Percentiles rank a stretch among this genome's conserved stretches.
Evolutionary conservation across 2,797 vertebrate genomes (phyloP).

Genomic region (Fundulus diaphanus): DNA sequence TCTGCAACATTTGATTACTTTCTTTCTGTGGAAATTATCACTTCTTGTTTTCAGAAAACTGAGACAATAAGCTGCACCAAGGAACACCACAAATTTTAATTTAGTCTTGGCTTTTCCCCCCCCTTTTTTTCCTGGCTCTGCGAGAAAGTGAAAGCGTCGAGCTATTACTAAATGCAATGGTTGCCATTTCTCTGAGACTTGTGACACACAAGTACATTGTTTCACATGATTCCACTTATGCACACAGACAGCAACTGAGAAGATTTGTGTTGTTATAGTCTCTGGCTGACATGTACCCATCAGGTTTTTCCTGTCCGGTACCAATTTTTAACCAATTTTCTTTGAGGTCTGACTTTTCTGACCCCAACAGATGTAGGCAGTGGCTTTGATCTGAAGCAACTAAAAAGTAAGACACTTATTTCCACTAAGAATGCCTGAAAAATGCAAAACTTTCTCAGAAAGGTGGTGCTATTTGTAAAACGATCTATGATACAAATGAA

Average conservation of each 20-base stretch:
- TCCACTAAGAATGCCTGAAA: neutral
- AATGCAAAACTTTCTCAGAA: neutral
- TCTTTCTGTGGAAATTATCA: neutral
- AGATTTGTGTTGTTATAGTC: neutral
- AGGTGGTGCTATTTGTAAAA: neutral
- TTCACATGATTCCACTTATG: neutral
- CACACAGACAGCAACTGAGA: neutral
- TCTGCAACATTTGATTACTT: neutral
- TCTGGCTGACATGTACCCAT: neutral
- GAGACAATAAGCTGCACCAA: neutral
- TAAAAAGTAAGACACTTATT: neutral
- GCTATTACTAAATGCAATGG: neutral
- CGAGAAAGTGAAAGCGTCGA: conserved; percentile 52
- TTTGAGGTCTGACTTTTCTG: neutral
- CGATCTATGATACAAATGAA: neutral
- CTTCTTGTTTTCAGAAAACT: neutral
- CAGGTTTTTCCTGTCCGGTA: neutral
- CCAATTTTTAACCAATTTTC: neutral
- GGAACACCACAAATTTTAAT: neutral
- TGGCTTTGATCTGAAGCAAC: neutral
- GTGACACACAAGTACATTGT: neutral
- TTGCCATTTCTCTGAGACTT: neutral
- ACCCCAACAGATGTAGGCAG: too few relatives aligned
- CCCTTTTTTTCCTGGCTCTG: neutral
- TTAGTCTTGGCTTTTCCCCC: neutral